Evolutionary conservation across 1,140 invertebrate genomes (phyloP).

Genomic region (Leptinotarsa undecemlineata): DNA sequence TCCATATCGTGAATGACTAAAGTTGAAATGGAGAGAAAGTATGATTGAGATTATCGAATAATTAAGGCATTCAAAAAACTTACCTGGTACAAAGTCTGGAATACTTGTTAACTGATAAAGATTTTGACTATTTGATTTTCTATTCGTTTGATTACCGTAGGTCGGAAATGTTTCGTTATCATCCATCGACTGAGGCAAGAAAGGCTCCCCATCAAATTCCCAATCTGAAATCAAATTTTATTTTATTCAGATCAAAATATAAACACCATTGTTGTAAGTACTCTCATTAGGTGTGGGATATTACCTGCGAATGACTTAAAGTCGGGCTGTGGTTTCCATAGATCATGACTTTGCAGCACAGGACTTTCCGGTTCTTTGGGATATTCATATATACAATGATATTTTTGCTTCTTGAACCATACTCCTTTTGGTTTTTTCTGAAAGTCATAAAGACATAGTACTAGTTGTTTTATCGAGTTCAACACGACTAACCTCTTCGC

Average conservation of each 20-base stretch:
- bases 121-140: constrained; percentile 26
- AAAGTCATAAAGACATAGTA: background rate
- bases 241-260: too few species aligned
- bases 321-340: constrained; percentile 51
- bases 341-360: constrained; percentile 47
- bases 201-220: constrained; percentile 52
- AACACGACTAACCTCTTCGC: constrained; percentile 41
- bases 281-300: constrained; percentile 44
- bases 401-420: constrained; percentile 80
- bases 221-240: constrained; percentile 47
- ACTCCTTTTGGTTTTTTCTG: constrained; percentile 62
- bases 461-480: background rate
- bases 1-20: too few species aligned
- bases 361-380: constrained; percentile 66
- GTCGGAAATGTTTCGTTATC: constrained; percentile 33
- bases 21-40: too few species aligned
- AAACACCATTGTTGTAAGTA: too few species aligned
- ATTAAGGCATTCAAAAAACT: background rate
- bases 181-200: constrained; percentile 31
- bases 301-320: constrained; percentile 52
- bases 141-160: background rate
- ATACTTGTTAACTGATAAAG: constrained; percentile 35
- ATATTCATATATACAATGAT: constrained; percentile 82
- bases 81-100: constrained; percentile 35
- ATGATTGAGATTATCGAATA: too few species aligned